Conservation (phyloP, 2,888 invertebrate species). For the Drosophila falleni region DNA sequence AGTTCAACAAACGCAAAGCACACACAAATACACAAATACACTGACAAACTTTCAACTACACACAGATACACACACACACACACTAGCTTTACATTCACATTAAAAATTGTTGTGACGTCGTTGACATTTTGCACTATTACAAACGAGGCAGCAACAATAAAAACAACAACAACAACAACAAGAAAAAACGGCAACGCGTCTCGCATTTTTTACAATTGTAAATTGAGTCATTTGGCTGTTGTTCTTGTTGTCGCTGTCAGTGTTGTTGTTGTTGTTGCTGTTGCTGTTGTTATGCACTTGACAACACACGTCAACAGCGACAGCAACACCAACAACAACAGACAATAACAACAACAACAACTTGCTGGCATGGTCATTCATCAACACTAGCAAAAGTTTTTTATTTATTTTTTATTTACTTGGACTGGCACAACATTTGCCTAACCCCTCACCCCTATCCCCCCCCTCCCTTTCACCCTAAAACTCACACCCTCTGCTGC, state of each 20-base stretch:
- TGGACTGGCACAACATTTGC: slow-evolving; percentile 54
- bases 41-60: slow-evolving; percentile 29
- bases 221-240: slow-evolving; percentile 78
- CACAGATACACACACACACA: slow-evolving; percentile 21
- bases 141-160: slow-evolving; percentile 58
- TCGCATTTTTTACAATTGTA: slow-evolving; percentile 77
- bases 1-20: slow-evolving; percentile 83
- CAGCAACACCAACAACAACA: slow-evolving; percentile 35
- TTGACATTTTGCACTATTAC: slow-evolving; percentile 76
- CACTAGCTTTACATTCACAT: slow-evolving; percentile 63
- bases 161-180: slow-evolving; percentile 35
- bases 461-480: background rate
- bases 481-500: background rate
- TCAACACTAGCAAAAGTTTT: slow-evolving; percentile 65
- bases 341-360: slow-evolving; percentile 24
- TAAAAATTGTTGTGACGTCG: slow-evolving; percentile 72
- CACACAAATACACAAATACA: slow-evolving; percentile 44
- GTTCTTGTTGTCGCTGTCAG: slow-evolving; percentile 38
- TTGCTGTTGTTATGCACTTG: slow-evolving; percentile 74
- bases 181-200: slow-evolving; percentile 46
- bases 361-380: slow-evolving; percentile 60
- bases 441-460: slow-evolving; percentile 15
- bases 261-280: slow-evolving; percentile 34
- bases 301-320: slow-evolving; percentile 64
- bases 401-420: slow-evolving; percentile 48